These are phyloP conservation scores for Motacilla alba DNA, from an alignment of 2,113 vertebrate species.

Conservation along the genomic window DNA sequence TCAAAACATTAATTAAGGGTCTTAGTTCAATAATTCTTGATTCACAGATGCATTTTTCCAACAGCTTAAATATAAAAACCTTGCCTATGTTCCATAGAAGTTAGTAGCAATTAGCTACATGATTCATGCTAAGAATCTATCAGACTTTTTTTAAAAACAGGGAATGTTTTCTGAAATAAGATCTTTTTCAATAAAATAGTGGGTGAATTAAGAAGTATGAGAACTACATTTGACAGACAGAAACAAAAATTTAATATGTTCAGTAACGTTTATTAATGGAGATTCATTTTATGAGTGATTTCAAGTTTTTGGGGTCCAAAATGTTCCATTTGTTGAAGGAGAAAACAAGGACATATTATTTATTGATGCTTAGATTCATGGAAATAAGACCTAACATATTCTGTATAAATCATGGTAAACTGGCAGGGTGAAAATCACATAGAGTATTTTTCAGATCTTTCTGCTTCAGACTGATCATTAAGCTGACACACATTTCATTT, in stretches of 20 bases:
- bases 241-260: background rate
- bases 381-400: conserved; percentile 37
- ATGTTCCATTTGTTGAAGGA: conserved; percentile 39
- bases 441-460: conserved; percentile 39
- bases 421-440: conserved; percentile 26
- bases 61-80: background rate
- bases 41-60: background rate
- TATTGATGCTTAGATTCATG: conserved; percentile 32
- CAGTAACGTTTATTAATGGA: conserved; percentile 6
- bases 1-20: background rate
- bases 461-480: conserved; percentile 7
- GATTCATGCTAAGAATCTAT: background rate
- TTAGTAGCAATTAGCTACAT: background rate
- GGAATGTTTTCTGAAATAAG: background rate
- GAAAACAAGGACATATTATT: conserved; percentile 46
- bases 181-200: background rate
- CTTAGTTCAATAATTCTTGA: background rate
- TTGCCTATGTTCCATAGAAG: background rate
- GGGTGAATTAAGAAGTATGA: background rate
- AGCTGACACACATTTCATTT: conserved; percentile 50
- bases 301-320: background rate
- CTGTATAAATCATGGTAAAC: conserved; percentile 48
- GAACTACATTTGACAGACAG: background rate
- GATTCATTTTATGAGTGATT: background rate
- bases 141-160: background rate